Evolutionary conservation across 2,888 invertebrate genomes (phyloP), one percentile per base, ranked within the genome.

Genomic region (Deladenus siricidicola): DNA sequence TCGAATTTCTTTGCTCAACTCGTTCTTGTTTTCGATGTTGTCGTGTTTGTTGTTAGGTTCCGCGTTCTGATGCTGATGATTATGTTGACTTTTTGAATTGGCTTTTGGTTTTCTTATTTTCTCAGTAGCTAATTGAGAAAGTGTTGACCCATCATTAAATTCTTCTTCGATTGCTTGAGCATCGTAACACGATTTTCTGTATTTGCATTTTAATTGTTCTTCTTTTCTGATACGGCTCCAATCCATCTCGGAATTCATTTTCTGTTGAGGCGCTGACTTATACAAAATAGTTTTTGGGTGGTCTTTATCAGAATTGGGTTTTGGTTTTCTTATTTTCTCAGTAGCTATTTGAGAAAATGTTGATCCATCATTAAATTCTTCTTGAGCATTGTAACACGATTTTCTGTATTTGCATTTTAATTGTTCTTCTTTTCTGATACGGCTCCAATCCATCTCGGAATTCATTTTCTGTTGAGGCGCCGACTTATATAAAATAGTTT

Each of bases 121-220:
- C 39, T 10, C 39, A 34, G n/a, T n/a, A n/a, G 14, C 39, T 34
- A 6, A 14, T 6, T 34, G 6, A 6, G 10, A 14, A 8, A 10
- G 30, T 24, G 24, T 29, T 29, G 24, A 8, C 6, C 50, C 24
- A 21, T 8, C 30, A 14, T 14, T 24, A 24, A n/a, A n/a, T 50
- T 29, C 24, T 4, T 21, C 26, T 8, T 17, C 21, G 60, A 62
- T 45, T 44, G 56, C 17, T 42, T 26, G 30, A 57, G 66, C 21
- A 69, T 68, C 69, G 50, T 72, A 72, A 57, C 73, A 73, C 2
- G 67, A 62, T 59, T 72, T 67, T 29, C 74, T 61, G 50, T 69
- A 71, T 53, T 71, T 69, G 63, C 73, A 72, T 17, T 34, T 39
- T 14, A 55, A 19, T 26, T 55, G 28, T n/a, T 55, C 55, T n/a